Conservation (phyloP, 2,888 invertebrate species). For the Ptilodon capucinus region DNA sequence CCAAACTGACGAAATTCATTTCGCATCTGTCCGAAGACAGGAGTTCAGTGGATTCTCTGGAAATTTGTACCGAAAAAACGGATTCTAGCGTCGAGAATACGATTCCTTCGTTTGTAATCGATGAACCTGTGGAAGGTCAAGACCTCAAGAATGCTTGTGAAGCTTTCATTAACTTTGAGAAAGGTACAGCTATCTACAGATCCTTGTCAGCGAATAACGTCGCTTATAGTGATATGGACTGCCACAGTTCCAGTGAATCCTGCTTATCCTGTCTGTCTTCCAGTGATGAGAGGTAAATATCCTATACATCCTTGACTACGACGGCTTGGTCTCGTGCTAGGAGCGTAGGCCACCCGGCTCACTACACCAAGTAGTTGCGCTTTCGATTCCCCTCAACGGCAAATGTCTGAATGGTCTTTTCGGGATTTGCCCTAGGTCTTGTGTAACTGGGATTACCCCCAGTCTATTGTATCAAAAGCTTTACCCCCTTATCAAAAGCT, state of each 20-base stretch:
- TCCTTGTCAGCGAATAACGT: slow-evolving; percentile 62
- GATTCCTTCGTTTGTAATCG: slow-evolving; percentile 63
- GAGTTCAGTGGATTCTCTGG: slow-evolving; percentile 51
- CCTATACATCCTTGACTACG: no score
- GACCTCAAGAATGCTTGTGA: slow-evolving; percentile 52
- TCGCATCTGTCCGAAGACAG: slow-evolving; percentile 65
- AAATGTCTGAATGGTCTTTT: no score
- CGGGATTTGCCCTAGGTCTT: no score
- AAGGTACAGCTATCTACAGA: slow-evolving; percentile 52
- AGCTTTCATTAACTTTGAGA: slow-evolving; percentile 62
- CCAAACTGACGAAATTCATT: slow-evolving; percentile 57
- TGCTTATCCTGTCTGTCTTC: slow-evolving; percentile 61
- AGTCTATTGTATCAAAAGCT: no score
- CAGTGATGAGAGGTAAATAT: slow-evolving; percentile 70
- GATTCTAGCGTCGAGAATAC: slow-evolving; percentile 31
- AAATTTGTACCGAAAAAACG: slow-evolving; percentile 23
- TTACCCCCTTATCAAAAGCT: no score
- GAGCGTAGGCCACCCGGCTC: no score
- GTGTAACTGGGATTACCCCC: no score
- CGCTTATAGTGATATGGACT: slow-evolving; percentile 43
- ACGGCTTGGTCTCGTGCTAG: no score
- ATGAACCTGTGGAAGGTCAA: slow-evolving; percentile 45
- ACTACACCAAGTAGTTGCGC: no score
- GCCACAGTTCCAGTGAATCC: slow-evolving; percentile 61
- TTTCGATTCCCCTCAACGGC: no score